phyloP scores from a whole-genome alignment of 2,797 vertebrate species.

The Tiaroga cobitis region DNA sequence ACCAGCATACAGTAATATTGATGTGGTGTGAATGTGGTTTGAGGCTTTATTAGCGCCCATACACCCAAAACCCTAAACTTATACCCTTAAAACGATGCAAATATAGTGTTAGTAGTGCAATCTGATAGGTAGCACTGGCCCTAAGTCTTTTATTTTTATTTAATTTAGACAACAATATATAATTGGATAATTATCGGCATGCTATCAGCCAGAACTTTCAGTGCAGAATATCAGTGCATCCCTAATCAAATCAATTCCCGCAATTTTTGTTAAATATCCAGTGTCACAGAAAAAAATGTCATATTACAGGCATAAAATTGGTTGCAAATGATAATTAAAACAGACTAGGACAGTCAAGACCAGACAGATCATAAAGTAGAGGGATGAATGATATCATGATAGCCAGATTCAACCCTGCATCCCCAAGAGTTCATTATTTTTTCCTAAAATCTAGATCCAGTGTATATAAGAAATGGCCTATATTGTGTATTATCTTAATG shows the following conservation, averaged over 20 bases:
- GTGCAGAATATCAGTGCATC: background rate
- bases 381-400: background rate
- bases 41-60: background rate
- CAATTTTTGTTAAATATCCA: background rate
- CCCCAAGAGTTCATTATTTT: background rate
- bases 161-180: background rate
- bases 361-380: background rate
- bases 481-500: conserved; percentile 9
- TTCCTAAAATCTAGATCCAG: conserved; percentile 1
- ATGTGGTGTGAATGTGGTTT: background rate
- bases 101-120: background rate
- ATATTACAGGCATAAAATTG: background rate
- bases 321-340: background rate
- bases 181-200: background rate
- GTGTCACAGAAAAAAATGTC: background rate
- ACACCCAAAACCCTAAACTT: background rate
- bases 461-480: conserved; percentile 25
- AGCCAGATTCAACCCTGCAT: background rate
- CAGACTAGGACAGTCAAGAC: background rate
- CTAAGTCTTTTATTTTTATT: background rate
- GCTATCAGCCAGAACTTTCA: background rate
- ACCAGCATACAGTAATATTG: background rate
- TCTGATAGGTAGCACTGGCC: background rate
- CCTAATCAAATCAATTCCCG: background rate
- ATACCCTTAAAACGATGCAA: background rate